Base-by-base conservation (phyloP, 2,888 invertebrate genomes). In the Geotrupes spiniger region DNA sequence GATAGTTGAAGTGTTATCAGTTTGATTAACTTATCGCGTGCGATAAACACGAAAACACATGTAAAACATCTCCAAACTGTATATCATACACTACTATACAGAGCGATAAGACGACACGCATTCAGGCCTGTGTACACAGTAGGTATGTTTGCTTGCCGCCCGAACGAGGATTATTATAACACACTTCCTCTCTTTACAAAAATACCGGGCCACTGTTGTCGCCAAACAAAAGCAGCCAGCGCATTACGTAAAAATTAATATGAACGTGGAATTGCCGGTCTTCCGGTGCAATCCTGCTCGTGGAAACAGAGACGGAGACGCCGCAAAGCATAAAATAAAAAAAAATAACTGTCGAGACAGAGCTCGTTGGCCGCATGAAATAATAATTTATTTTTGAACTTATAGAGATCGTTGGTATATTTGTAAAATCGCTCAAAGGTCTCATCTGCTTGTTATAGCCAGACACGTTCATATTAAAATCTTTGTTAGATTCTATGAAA, bases 11-110 rank as follows among this genome's bases (percentile, higher is more conserved):
- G 14, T 25, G 54, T 66, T 66, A 68, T 68, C 68, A 63, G 62
- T 63, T 64, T 63, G 69, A 63, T 68, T 69, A 67, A 57, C 64
- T 69, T 71, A 71, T 71, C 70, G 61, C 54, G 48, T 44, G 60
- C 63, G 66, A 67, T 68, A 69, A 69, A 70, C 66, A 65, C 57
- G 59, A 66, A 69, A 70, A 71, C 69, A 69, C 64, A 69, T 71
- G 70, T 71, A 71, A 69, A 69, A 67, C 68, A 66, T 60, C 61
- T 59, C 45, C 45, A 45, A 42, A 46, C 25, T 49, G 49, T 44
- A 45, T 42, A 43, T 46, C 40, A 40, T 41, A 46, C 46, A 46
- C 46, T 46, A 46, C 41, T 46, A 46, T 46, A 46, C 31, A 40
- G 40, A 36, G 38, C 36, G 48, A 49, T 49, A 49, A 49, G 48